Evolutionary conservation across 2,888 invertebrate genomes (phyloP).

Genomic region (Nebria salina): DNA sequence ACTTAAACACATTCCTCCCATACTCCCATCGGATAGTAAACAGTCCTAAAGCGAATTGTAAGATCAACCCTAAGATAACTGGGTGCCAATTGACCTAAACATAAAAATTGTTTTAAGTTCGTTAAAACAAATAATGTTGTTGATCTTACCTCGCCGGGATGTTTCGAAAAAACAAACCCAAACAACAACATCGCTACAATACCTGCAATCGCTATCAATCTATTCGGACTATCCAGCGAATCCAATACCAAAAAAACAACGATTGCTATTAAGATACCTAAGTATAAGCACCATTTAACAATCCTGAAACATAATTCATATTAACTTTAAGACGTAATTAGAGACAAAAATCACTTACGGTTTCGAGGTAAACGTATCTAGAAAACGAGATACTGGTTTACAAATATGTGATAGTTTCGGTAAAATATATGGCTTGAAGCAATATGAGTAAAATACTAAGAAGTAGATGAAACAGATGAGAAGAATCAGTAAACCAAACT

Average conservation of each 20-base stretch:
- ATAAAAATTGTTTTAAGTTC: constrained; percentile 24
- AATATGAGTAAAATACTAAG: constrained; percentile 28
- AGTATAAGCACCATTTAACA: constrained; percentile 55
- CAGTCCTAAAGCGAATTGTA: constrained; percentile 88
- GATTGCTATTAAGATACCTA: constrained; percentile 64
- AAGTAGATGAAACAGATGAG: constrained; percentile 30
- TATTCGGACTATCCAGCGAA: constrained; percentile 66
- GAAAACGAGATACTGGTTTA: background rate
- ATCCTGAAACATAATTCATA: constrained; percentile 59
- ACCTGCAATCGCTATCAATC: constrained; percentile 77
- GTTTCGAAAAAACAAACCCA: constrained; percentile 72
- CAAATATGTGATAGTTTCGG: constrained; percentile 24
- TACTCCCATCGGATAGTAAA: constrained; percentile 85
- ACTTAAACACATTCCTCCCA: constrained; percentile 76
- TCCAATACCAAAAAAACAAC: constrained; percentile 73
- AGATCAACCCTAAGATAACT: constrained; percentile 79
- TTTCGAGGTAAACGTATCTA: constrained; percentile 6
- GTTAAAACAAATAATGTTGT: background rate
- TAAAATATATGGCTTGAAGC: constrained; percentile 27
- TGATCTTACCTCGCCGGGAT: constrained; percentile 65
- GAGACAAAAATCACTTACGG: background rate
- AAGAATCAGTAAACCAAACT: constrained; percentile 36
- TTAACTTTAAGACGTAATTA: background rate
- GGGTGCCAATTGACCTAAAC: constrained; percentile 79
- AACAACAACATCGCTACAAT: constrained; percentile 70